Evolutionary conservation across 2,797 vertebrate genomes (phyloP).

Genomic region (Nannoperca australis): DNA sequence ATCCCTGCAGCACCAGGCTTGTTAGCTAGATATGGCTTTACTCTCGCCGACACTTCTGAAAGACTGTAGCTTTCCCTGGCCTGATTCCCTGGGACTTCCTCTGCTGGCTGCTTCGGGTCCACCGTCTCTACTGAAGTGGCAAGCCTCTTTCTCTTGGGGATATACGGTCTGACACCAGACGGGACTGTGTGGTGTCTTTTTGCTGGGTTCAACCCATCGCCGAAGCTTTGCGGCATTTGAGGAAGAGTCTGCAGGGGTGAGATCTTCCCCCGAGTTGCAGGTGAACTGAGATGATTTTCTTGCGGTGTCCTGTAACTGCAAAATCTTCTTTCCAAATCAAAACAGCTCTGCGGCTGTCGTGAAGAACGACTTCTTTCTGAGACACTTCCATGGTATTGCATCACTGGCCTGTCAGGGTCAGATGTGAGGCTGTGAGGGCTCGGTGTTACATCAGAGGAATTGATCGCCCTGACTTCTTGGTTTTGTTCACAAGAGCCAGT

Average conservation of each 20-base stretch:
- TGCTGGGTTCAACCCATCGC: constrained; percentile 37
- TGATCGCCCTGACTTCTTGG: constrained; percentile 13
- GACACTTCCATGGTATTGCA: constrained; percentile 24
- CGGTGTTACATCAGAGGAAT: background rate
- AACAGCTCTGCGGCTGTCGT: constrained; percentile 12
- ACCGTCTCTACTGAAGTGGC: constrained; percentile 42
- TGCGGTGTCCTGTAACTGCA: background rate
- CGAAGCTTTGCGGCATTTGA: constrained; percentile 20
- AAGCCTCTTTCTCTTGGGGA: constrained; percentile 89
- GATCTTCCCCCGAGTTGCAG: constrained; percentile 17
- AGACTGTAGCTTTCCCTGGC: constrained; percentile 68
- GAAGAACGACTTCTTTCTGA: constrained; percentile 33
- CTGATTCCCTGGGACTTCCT: constrained; percentile 35
- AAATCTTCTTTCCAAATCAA: constrained; percentile 21
- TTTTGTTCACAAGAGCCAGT: constrained; percentile 19
- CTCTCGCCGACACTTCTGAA: constrained; percentile 82
- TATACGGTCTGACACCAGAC: constrained; percentile 88
- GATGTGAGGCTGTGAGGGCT: constrained; percentile 12
- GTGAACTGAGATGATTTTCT: constrained; percentile 28
- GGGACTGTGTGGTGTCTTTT: constrained; percentile 77
- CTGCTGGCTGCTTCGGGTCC: constrained; percentile 20
- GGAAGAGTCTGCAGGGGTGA: constrained; percentile 3
- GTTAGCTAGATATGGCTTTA: constrained; percentile 86
- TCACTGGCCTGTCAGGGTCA: constrained; percentile 11
- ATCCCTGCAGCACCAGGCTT: constrained; percentile 81